Evolutionary conservation across 2,113 vertebrate genomes (phyloP).

Genomic region (Lepisosteus osseus): DNA sequence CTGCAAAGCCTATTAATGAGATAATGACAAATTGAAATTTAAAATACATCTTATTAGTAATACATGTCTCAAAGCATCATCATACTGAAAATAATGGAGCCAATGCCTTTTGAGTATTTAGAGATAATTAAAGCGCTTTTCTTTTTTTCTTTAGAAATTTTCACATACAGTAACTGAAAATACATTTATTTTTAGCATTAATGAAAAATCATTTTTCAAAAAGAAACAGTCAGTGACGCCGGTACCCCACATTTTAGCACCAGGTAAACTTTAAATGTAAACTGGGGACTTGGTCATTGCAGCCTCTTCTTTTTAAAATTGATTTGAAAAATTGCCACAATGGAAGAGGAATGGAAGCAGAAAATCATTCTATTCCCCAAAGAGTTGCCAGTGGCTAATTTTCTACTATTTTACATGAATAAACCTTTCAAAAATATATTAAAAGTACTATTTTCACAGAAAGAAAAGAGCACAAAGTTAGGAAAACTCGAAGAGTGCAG

Average conservation of each 20-base stretch:
- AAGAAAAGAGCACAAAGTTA: slow-evolving; percentile 61
- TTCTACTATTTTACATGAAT: slow-evolving; percentile 1
- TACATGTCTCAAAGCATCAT: no score
- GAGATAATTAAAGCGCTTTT: no score
- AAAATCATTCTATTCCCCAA: not conserved
- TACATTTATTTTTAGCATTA: not conserved
- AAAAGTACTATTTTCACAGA: slow-evolving; percentile 50
- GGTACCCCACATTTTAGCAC: slow-evolving; percentile 30
- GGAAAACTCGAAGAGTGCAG: slow-evolving; percentile 33
- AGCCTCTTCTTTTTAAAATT: slow-evolving; percentile 20
- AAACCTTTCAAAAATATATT: slow-evolving; percentile 9
- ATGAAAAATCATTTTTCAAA: not conserved
- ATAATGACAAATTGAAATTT: no score
- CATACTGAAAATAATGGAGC: no score
- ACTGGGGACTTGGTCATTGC: slow-evolving; percentile 11
- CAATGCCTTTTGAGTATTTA: no score
- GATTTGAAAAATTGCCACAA: no score
- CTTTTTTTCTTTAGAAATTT: no score
- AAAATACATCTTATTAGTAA: no score
- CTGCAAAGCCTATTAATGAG: no score
- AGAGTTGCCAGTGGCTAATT: slow-evolving; percentile 25
- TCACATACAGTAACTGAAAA: no score
- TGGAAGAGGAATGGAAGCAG: no score
- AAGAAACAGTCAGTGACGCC: slow-evolving; percentile 5
- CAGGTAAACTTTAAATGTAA: slow-evolving; percentile 21